Conservation (phyloP, 1,140 invertebrate species). For the Steinernema feltiae region DNA sequence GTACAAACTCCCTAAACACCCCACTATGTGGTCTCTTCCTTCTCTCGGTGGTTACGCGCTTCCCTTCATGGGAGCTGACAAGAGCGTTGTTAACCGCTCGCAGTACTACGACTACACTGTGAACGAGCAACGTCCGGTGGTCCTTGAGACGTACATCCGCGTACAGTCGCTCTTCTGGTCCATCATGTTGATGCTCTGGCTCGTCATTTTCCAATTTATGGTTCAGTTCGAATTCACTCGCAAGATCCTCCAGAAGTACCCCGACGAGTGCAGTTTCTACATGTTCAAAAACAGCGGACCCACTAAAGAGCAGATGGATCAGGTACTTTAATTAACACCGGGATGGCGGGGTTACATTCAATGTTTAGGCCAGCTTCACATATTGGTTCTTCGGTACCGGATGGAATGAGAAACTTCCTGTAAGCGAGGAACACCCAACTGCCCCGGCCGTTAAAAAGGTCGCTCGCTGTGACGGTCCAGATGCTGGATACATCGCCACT, state of each 20-base stretch:
- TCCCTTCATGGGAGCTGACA: constrained; percentile 74
- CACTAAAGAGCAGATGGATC: constrained; percentile 46
- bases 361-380: constrained; percentile 42
- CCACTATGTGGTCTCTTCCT: constrained; percentile 7
- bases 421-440: constrained; percentile 65
- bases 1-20: constrained; percentile 31
- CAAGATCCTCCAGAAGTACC: constrained; percentile 50
- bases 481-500: constrained; percentile 76
- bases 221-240: constrained; percentile 63
- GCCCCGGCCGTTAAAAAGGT: constrained; percentile 68
- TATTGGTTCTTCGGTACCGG: constrained; percentile 66
- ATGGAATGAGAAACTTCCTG: constrained; percentile 68
- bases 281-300: constrained; percentile 53
- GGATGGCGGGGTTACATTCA: too few relatives aligned
- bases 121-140: constrained; percentile 67
- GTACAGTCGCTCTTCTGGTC: constrained; percentile 54
- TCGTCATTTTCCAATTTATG: constrained; percentile 66
- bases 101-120: constrained; percentile 70
- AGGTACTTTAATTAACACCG: too few relatives aligned
- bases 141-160: constrained; percentile 58
- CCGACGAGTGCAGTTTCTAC: constrained; percentile 45
- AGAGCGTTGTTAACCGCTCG: constrained; percentile 70
- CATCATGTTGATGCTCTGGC: constrained; percentile 63
- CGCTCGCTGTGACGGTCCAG: constrained; percentile 64
- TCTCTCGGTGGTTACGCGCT: constrained; percentile 67